Percentiles rank a stretch among this genome's conserved stretches.
These are phyloP conservation scores for Drosophila atroscutellata DNA, from an alignment of 2,888 invertebrate genomes.

Conservation along the genomic window DNA sequence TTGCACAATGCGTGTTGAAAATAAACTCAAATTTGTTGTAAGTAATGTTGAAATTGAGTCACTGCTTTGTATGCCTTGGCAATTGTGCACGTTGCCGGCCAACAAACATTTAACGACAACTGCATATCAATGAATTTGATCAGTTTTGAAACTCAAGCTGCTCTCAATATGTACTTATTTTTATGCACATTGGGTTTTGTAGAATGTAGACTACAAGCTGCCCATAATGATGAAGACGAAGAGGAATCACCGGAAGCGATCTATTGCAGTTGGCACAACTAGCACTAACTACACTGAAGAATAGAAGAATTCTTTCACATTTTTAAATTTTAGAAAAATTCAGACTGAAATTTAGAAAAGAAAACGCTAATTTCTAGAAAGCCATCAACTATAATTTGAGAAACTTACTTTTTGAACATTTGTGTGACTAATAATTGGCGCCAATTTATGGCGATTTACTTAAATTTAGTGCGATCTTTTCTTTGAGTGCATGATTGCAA, in stretches of 20 bases:
- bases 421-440: too few relatives aligned
- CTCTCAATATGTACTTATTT: constrained; percentile 3
- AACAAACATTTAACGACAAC: constrained; percentile 57
- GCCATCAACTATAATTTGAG: neutral
- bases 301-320: neutral
- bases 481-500: neutral
- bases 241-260: neutral
- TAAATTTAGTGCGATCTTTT: neutral
- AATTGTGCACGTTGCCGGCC: constrained; percentile 56
- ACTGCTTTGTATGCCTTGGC: constrained; percentile 47
- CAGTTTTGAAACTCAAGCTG: neutral
- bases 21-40: constrained; percentile 13
- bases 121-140: constrained; percentile 70
- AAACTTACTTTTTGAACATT: too few relatives aligned
- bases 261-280: neutral
- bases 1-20: constrained; percentile 52
- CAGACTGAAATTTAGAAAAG: neutral
- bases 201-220: neutral
- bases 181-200: neutral
- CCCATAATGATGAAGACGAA: neutral
- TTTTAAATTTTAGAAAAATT: neutral
- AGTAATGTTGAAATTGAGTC: constrained; percentile 63
- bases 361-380: neutral
- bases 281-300: neutral
- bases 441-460: too few relatives aligned